These are phyloP conservation scores for Uloborus diversus DNA, from an alignment of 1,140 invertebrate genomes.

Conservation along the genomic window DNA sequence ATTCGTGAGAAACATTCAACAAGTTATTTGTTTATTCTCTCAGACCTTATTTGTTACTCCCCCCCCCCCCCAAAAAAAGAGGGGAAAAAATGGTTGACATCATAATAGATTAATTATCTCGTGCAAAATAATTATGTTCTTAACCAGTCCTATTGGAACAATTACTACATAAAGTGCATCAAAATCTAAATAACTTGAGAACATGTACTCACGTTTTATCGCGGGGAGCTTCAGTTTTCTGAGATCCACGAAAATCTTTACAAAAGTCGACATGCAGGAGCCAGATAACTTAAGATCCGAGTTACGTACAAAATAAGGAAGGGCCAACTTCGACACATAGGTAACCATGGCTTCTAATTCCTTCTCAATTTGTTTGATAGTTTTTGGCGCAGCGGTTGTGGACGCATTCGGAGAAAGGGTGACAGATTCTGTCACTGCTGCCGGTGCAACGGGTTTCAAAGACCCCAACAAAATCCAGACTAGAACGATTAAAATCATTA, in stretches of 20 bases:
- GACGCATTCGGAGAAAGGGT: neutral
- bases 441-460: neutral
- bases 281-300: constrained; percentile 30
- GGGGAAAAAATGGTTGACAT: too few species aligned
- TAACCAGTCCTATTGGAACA: too few species aligned
- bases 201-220: constrained; percentile 19
- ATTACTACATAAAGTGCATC: too few species aligned
- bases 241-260: constrained; percentile 32
- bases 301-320: constrained; percentile 34
- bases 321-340: constrained; percentile 8
- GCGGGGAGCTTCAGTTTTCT: constrained; percentile 21
- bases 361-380: constrained; percentile 28
- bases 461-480: neutral
- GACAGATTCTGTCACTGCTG: neutral
- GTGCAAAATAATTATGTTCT: too few species aligned
- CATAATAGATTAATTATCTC: too few species aligned
- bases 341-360: constrained; percentile 1
- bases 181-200: too few species aligned
- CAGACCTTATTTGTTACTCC: too few species aligned
- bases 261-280: constrained; percentile 20
- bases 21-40: too few species aligned
- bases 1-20: too few species aligned
- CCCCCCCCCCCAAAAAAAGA: too few species aligned
- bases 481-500: constrained; percentile 6
- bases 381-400: neutral